Evolutionary conservation across 2,888 invertebrate species (phyloP).

Genomic region (Pyrrhia umbra): DNA sequence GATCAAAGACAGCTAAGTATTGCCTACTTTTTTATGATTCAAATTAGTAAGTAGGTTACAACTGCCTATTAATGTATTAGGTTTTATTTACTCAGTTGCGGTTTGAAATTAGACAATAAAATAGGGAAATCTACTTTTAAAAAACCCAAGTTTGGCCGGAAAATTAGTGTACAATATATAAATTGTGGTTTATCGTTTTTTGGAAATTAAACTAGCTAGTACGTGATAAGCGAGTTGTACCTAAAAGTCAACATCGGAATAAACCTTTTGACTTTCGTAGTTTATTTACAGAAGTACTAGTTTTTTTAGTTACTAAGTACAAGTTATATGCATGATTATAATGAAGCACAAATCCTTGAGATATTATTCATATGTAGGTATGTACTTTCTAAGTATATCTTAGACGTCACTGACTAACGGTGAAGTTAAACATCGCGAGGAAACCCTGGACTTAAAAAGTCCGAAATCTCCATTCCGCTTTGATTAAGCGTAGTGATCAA

Average conservation of each 20-base stretch:
- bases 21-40: neutral
- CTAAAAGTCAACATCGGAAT: neutral
- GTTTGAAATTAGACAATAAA: neutral
- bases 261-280: neutral
- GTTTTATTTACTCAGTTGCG: neutral
- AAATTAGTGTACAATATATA: neutral
- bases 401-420: too few relatives aligned
- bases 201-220: neutral
- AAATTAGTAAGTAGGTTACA: neutral
- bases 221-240: neutral
- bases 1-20: neutral
- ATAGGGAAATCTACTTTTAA: constrained; percentile 3
- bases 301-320: too few relatives aligned
- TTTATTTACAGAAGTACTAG: too few relatives aligned
- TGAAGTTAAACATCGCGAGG: too few relatives aligned
- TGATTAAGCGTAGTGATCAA: too few relatives aligned
- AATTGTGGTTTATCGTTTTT: neutral
- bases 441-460: too few relatives aligned
- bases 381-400: too few relatives aligned
- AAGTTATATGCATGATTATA: too few relatives aligned
- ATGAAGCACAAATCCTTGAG: too few relatives aligned
- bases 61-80: neutral
- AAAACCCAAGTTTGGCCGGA: neutral
- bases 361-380: too few relatives aligned
- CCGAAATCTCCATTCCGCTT: too few relatives aligned